Conservation (phyloP, 2,113 vertebrate species). For the Poecile atricapillus region DNA sequence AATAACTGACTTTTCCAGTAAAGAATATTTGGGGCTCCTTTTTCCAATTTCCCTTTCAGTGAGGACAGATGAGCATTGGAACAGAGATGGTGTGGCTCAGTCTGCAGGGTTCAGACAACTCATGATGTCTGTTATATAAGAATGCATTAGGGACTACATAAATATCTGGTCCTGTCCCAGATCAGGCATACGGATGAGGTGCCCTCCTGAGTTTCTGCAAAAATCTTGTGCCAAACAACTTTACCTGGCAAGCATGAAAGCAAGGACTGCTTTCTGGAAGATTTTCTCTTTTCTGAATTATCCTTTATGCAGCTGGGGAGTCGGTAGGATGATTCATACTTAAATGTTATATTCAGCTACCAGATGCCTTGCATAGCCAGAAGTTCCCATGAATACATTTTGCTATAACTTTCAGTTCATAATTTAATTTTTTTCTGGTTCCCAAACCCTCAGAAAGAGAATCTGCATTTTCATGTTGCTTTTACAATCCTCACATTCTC, state of each 20-base stretch:
- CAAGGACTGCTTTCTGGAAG: not conserved
- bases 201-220: not conserved
- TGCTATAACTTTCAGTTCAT: not conserved
- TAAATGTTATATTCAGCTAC: slow-evolving; percentile 8
- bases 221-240: not conserved
- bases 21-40: not conserved
- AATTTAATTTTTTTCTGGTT: not conserved
- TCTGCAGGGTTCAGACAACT: not conserved
- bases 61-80: not conserved
- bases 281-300: not conserved
- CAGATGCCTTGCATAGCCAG: not conserved
- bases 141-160: not conserved
- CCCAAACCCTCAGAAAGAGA: not conserved
- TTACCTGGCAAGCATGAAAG: not conserved
- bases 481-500: not conserved
- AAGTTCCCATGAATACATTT: not conserved
- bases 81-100: not conserved
- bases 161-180: not conserved
- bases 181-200: not conserved
- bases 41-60: not conserved
- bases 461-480: not conserved
- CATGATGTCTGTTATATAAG: not conserved
- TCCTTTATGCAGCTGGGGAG: not conserved
- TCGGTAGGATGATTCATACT: not conserved
- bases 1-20: not conserved